Conservation (phyloP, 2,888 invertebrate species). For the Physocephala rufipes region DNA sequence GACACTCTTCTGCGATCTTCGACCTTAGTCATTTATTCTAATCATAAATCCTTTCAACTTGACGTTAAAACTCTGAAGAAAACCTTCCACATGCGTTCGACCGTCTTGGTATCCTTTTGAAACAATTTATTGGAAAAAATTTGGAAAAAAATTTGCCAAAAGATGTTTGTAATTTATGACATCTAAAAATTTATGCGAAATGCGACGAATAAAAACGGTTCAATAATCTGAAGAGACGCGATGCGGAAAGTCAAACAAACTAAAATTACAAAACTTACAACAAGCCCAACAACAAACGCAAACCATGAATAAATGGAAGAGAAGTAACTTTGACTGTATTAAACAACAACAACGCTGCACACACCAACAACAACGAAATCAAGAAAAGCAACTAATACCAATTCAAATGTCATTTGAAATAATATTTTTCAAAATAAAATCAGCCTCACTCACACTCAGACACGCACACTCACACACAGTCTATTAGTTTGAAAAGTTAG, state of each 20-base stretch:
- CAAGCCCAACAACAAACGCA: slow-evolving; percentile 16
- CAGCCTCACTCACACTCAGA: slow-evolving; percentile 32
- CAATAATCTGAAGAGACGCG: not conserved
- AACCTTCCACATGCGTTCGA: not conserved
- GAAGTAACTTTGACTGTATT: too few relatives aligned
- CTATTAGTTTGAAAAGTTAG: too few relatives aligned
- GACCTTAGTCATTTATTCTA: not conserved
- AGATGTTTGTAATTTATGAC: not conserved
- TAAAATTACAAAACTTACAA: slow-evolving; percentile 15
- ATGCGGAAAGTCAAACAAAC: slow-evolving; percentile 24
- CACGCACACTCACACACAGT: slow-evolving; percentile 39
- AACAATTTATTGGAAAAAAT: slow-evolving; percentile 26
- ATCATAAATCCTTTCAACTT: slow-evolving; percentile 12
- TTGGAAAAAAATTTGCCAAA: slow-evolving; percentile 19
- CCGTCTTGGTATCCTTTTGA: slow-evolving; percentile 17
- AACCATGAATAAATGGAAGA: not conserved
- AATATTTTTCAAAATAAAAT: slow-evolving; percentile 33
- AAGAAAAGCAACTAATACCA: slow-evolving; percentile 14
- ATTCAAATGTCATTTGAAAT: slow-evolving; percentile 34
- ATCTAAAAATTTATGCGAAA: too few relatives aligned
- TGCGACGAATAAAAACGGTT: slow-evolving; percentile 1
- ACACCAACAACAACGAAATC: slow-evolving; percentile 7
- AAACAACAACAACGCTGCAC: slow-evolving; percentile 12
- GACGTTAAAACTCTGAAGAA: slow-evolving; percentile 25
- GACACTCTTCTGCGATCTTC: too few relatives aligned